Evolutionary conservation across 2,888 invertebrate genomes (phyloP).

Genomic region (Agrochola lychnidis): DNA sequence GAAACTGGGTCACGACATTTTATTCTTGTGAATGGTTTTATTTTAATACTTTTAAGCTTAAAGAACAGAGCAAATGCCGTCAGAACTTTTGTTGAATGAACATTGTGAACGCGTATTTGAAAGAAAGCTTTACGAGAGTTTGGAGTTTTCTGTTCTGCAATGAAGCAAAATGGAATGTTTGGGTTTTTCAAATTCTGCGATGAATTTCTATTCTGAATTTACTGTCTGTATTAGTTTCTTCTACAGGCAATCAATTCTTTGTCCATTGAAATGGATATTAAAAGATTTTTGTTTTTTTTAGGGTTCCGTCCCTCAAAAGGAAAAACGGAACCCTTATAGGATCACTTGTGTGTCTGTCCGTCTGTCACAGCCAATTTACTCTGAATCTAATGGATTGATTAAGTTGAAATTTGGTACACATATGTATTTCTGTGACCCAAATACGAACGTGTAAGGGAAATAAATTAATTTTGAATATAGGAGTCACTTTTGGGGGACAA

Average conservation of each 20-base stretch:
- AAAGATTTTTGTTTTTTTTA: background rate
- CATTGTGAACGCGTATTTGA: constrained; percentile 43
- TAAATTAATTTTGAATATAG: too few relatives aligned
- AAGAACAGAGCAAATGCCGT: constrained; percentile 42
- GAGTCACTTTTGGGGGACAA: too few relatives aligned
- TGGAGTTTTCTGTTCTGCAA: background rate
- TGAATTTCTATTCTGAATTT: background rate
- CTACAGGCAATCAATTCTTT: background rate
- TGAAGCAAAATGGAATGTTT: background rate
- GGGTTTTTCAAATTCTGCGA: background rate
- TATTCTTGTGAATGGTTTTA: constrained; percentile 59
- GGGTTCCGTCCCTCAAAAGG: too few relatives aligned
- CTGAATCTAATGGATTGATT: too few relatives aligned
- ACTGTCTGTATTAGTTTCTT: background rate
- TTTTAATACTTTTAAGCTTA: constrained; percentile 59
- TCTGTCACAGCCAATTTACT: too few relatives aligned
- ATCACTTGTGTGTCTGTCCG: too few relatives aligned
- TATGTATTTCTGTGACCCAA: too few relatives aligned
- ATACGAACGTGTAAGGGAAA: too few relatives aligned
- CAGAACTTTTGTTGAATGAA: constrained; percentile 45
- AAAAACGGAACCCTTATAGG: too few relatives aligned
- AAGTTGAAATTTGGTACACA: too few relatives aligned
- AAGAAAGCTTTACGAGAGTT: constrained; percentile 26
- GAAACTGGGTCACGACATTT: constrained; percentile 62
- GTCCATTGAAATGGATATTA: too few relatives aligned